Evolutionary conservation across 2,113 vertebrate genomes (phyloP).

Genomic region (Xiphophorus hellerii): DNA sequence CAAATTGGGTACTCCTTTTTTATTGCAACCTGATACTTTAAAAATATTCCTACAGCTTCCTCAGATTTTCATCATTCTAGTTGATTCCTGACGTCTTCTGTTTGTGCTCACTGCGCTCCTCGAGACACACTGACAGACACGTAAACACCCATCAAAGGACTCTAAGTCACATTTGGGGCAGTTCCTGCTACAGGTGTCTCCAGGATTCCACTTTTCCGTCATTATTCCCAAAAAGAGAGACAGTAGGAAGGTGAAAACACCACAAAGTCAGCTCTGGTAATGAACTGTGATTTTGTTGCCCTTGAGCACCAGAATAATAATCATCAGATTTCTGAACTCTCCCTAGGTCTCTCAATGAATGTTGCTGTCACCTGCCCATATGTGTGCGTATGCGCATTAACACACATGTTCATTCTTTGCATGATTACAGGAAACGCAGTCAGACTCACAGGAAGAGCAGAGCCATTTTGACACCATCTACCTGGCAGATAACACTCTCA

Average conservation of each 20-base stretch:
- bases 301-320: slow-evolving; percentile 37
- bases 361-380: slow-evolving; percentile 25
- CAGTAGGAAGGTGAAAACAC: not conserved
- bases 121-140: slow-evolving; percentile 1
- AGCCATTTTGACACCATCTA: slow-evolving; percentile 29
- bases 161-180: not conserved
- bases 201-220: not conserved
- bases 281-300: slow-evolving; percentile 8
- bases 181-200: not conserved
- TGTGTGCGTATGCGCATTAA: not conserved
- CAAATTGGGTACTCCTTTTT: not conserved
- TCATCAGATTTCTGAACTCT: slow-evolving; percentile 39
- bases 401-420: not conserved
- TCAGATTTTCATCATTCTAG: not conserved
- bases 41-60: not conserved
- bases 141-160: not conserved
- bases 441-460: slow-evolving; percentile 28
- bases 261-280: not conserved
- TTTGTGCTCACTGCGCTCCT: slow-evolving; percentile 1
- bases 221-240: slow-evolving; percentile 4
- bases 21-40: not conserved
- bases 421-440: slow-evolving; percentile 27
- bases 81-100: not conserved
- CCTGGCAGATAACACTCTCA: slow-evolving; percentile 40
- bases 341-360: not conserved